Base-by-base conservation (phyloP, 2,888 invertebrate species). In the Plagodis pulveraria region DNA sequence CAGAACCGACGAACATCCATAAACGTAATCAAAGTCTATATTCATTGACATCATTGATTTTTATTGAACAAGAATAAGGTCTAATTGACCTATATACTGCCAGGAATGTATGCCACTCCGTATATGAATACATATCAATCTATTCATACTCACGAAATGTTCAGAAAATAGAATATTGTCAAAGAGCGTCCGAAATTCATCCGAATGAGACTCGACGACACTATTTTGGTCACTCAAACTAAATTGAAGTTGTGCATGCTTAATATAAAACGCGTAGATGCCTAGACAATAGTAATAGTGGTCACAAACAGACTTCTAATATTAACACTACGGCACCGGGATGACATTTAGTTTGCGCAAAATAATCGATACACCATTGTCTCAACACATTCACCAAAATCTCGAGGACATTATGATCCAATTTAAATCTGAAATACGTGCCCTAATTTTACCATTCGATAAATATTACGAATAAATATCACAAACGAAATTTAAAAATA, bases 341-440 rank as follows among this genome's bases (percentile, higher is more conserved):
- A 89, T 92, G 92, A 92, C 92, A 91, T 92, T 92, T 91, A 89
- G 87, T 90, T 87, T 86, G 87, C 88, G 87, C 86, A 91, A 91
- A 92, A 91, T 91, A 92, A 92, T 92, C 92, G 90, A 92, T 92
- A 92, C 87, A 91, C 91, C 91, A 91, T 91, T 91, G 91, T 91
- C 90, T 90, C 84, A 88, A 84, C 89, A 90, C 86, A 86, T 88
- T 86, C 86, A 88, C 89, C 77, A 77, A 89, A 88, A 86, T 82
- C 77, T 76, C 73, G 79, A 85, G 77, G 74, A 83, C 76, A 77
- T 83, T 72, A 74, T 74, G 78, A 75, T 76, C 72, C 78, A 80
- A 74, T 74, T 74, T 71, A 69, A 66, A 56, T 63, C 59, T 62
- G 67, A 65, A 71, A 69, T 69, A 69, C 65, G 66, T 72, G 67